Evolutionary conservation across 2,113 vertebrate species (phyloP).

Genomic region (Hypocryptadius cinnamomeus): DNA sequence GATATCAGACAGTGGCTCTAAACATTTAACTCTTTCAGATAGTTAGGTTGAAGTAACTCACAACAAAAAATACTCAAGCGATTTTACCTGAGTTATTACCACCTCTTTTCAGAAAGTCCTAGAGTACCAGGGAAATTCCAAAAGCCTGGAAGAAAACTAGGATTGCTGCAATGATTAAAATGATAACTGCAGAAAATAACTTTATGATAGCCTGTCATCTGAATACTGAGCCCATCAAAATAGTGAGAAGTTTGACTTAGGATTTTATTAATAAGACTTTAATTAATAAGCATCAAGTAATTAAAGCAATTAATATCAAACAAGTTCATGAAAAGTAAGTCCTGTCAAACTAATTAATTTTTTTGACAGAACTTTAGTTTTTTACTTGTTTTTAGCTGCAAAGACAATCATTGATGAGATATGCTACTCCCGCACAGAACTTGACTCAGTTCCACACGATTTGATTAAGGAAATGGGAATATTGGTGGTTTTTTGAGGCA

Average conservation of each 20-base stretch:
- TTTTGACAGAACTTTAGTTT: conserved; percentile 16
- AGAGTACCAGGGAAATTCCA: neutral
- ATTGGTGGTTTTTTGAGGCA: neutral
- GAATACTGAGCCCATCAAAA: conserved; percentile 14
- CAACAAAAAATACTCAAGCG: neutral
- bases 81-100: neutral
- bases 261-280: conserved; percentile 40
- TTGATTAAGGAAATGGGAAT: neutral
- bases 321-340: conserved; percentile 34
- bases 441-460: neutral
- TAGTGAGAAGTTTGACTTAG: conserved; percentile 7
- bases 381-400: conserved; percentile 11
- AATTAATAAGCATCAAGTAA: conserved; percentile 53
- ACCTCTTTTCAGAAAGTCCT: neutral
- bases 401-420: conserved; percentile 11
- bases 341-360: conserved; percentile 42
- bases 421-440: neutral
- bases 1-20: neutral
- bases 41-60: neutral
- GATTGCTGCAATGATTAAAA: neutral
- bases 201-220: conserved; percentile 29
- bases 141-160: neutral
- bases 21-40: neutral
- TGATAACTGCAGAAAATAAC: conserved; percentile 18
- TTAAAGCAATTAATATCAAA: conserved; percentile 60